A percentile compares a stretch with the other conserved stretches of the same genome.
Evolutionary conservation across 1,140 invertebrate genomes (phyloP).

Genomic region (Cherax quadricarinatus): DNA sequence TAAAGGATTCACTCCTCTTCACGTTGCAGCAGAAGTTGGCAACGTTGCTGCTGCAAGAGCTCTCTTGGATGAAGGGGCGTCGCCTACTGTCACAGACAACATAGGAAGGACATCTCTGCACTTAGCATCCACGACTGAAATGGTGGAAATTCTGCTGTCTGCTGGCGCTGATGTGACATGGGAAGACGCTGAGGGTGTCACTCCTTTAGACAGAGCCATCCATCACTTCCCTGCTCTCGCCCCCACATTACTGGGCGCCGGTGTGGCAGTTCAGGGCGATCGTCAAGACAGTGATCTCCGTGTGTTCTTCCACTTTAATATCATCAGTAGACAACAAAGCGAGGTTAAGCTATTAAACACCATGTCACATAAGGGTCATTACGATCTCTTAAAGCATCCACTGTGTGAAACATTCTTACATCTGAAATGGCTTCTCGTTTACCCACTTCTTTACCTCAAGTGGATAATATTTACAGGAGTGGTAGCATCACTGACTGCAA

Average conservation of each 20-base stretch:
- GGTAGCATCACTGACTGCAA: not conserved
- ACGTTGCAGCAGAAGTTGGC: constrained; percentile 83
- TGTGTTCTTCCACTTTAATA: not conserved
- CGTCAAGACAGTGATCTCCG: not conserved
- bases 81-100: not conserved
- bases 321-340: not conserved
- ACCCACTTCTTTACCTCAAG: constrained; percentile 19
- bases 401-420: constrained; percentile 72
- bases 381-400: constrained; percentile 70
- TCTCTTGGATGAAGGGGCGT: not conserved
- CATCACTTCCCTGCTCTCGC: not conserved
- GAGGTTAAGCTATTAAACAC: constrained; percentile 73
- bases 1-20: constrained; percentile 91
- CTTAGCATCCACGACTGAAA: constrained; percentile 87
- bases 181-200: constrained; percentile 87
- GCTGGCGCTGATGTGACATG: constrained; percentile 90
- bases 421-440: constrained; percentile 86
- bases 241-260: not conserved
- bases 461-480: not conserved
- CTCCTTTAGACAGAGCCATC: constrained; percentile 75
- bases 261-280: not conserved
- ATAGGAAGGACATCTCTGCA: not conserved
- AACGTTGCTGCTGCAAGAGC: constrained; percentile 2
- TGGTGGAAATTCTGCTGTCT: constrained; percentile 86
- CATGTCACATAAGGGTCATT: constrained; percentile 42